Conservation (phyloP, 2,888 invertebrate species). For the Rhyacophila evoluta region DNA sequence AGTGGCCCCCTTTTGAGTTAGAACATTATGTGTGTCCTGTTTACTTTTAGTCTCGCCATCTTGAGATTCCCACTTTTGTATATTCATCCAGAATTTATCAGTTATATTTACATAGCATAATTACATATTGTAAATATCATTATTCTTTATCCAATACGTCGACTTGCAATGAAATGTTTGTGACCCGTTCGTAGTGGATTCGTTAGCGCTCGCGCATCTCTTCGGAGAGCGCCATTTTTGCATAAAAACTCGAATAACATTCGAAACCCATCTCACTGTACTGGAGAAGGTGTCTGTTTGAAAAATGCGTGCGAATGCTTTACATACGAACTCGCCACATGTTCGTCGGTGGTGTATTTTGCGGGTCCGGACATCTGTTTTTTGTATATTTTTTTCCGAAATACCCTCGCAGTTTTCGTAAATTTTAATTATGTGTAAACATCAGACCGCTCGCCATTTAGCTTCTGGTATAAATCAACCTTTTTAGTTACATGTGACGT, state of each 20-base stretch:
- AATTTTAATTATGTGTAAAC: neutral
- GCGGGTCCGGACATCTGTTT: neutral
- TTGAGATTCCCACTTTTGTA: too few relatives aligned
- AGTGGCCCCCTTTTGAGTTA: too few relatives aligned
- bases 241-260: neutral
- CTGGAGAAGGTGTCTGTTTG: neutral
- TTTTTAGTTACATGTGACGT: neutral
- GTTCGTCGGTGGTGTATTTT: neutral
- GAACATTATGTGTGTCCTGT: too few relatives aligned
- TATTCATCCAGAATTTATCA: too few relatives aligned
- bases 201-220: too few relatives aligned
- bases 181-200: too few relatives aligned
- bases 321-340: neutral
- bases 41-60: too few relatives aligned
- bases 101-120: too few relatives aligned
- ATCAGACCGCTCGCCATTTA: neutral
- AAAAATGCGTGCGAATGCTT: slow-evolving; percentile 3
- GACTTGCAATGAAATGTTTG: too few relatives aligned
- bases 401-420: neutral
- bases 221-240: too few relatives aligned
- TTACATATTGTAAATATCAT: too few relatives aligned
- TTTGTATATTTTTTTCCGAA: neutral
- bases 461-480: neutral
- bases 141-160: neutral
- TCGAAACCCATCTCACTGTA: neutral